Conservation (phyloP, 1,140 invertebrate species). For the Chironomus tepperi region DNA sequence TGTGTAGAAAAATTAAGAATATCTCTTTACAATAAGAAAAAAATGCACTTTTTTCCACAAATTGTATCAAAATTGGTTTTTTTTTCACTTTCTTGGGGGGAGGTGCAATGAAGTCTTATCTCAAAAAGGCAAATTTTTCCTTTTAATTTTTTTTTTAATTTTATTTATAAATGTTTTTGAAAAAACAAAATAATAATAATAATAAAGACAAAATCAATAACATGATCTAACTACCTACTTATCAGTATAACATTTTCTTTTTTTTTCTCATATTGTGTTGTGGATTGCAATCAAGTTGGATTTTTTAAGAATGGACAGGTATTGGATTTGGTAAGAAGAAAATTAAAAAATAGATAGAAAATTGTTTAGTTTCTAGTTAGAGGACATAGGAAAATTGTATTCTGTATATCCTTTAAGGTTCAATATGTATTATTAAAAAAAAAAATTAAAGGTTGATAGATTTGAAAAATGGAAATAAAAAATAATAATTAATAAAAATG, state of each 20-base stretch:
- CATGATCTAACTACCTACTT: no score
- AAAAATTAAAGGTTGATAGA: neutral
- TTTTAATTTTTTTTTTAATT: neutral
- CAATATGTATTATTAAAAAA: no score
- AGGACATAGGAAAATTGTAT: no score
- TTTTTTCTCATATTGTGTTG: neutral
- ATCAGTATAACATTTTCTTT: neutral
- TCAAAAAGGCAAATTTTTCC: neutral
- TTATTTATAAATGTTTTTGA: neutral
- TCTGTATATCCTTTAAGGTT: no score
- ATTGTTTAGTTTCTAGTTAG: no score
- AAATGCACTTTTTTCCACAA: neutral
- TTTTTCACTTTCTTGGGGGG: neutral
- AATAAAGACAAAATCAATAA: neutral
- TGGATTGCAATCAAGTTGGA: neutral
- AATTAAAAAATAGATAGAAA: neutral
- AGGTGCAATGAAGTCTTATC: neutral
- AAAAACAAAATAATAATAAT: neutral
- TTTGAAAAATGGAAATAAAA: neutral
- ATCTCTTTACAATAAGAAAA: neutral
- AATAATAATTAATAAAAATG: neutral
- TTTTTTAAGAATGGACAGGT: neutral
- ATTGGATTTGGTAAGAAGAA: neutral
- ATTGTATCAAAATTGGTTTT: neutral
- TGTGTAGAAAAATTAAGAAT: neutral